Base-by-base conservation (phyloP, 2,113 vertebrate genomes). In the Dicentrarchus labrax region DNA sequence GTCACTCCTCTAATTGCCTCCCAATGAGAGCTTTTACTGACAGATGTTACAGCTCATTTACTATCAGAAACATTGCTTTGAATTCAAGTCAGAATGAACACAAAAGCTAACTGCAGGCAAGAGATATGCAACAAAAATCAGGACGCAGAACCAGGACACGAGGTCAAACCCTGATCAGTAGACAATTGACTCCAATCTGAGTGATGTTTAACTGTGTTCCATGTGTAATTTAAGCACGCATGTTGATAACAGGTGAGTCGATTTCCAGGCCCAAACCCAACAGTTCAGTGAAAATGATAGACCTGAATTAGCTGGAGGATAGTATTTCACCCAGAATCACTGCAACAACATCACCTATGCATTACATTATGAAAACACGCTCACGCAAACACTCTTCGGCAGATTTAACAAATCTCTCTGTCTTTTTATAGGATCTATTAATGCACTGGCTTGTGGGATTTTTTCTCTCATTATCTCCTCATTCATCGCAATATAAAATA, bases 1-100 rank as follows among this genome's bases (percentile, higher is more conserved):
- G 85, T 87, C 78, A 51, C 66, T 74, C 38, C 47, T 68, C 83
- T 88, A 81, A 89, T 86, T 86, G 70, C 90, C 77, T 86, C 79
- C 67, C 5, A 50, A 66, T 80, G 82, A 91, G 83, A 79, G 74
- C 76, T 83, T 85, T 72, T 61, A 80, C 86, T 90, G 93, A 91
- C 85, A 91, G 88, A 89, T 72, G 87, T 75, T 87, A 39, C 79
- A 78, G 84, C 84, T 85, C 89, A 89, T 92, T 90, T 90, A 78
- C 66, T 53, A 62, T 85, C 79, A 78, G 72, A 75, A 70, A 66
- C 78, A 61, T 4, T 15, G 41, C 43, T 57, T 62, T 68, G 70
- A 86, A 65, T 70, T 72, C 56, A 60, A 74, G 67, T 85, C 70
- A 57, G 74, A 67, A 30, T 38, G 43, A 62, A 69, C 12, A 61